Evolutionary conservation across 2,113 vertebrate species (phyloP), one percentile per base, ranked within the genome.

Genomic region (Lepidothrix coronata): DNA sequence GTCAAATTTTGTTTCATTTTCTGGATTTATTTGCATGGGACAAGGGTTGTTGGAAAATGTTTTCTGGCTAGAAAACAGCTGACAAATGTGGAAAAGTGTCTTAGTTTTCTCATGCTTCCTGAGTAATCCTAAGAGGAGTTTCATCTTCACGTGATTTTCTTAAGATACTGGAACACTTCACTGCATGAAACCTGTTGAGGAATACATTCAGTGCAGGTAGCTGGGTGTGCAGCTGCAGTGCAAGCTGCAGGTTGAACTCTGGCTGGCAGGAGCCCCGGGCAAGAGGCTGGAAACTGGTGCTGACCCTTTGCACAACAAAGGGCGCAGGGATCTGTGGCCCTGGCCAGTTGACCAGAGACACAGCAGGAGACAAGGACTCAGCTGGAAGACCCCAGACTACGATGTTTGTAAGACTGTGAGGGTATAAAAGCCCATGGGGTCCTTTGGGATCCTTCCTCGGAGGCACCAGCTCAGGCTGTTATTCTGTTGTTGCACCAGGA

Each of bases 71-170:
- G 62, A 73, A 94, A 94, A 89, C 70, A 67, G 91, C 84, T 96
- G 92, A 91, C 89, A 62, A 93, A 92, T 73, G 75, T 93, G 89
- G 95, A 95, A 95, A 90, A 95, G 37, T 67, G n/a, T 63, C 94
- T 86, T 49, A 18, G 35, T 88, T 95, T 91, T 91, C 55, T 92
- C 41, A 63, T 96, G 89, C 74, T 94, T 94, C 91, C 81, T 93
- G 87, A 92, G 48, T 94, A 92, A 82, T 95, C 70, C 70, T 80
- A 16, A 78, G 91, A 89, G 52, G 73, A 89, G 73, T 81, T 92
- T 89, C 83, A 57, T 73, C 70, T 89, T 92, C 35, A 2, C 52
- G 70, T 78, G 87, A 70, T 91, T 91, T 88, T 67, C 35, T 48
- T 61, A 31, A 71, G 41, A 24, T 31, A 14, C 11, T 48, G 73